Percentiles rank a stretch among this genome's conserved stretches.
Conservation (phyloP, 2,113 vertebrate species). For the Mastomys natalensis region DNA sequence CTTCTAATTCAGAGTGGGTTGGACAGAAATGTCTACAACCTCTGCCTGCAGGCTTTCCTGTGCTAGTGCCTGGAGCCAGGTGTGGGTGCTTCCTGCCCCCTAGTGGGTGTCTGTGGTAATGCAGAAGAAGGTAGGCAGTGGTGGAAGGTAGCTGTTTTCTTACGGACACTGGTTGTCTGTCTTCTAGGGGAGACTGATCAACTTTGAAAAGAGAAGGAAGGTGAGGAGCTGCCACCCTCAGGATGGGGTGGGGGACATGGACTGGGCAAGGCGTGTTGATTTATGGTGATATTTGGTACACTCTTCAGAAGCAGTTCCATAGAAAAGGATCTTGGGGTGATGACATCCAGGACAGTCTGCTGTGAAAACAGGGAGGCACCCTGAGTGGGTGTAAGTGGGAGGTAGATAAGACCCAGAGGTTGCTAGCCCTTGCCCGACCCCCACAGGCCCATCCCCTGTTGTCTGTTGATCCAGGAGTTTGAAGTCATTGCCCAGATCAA, state of each 20-base stretch:
- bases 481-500: slow-evolving; percentile 99
- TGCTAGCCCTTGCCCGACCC: background rate
- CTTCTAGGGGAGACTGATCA: slow-evolving; percentile 94
- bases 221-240: slow-evolving; percentile 80
- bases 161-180: background rate
- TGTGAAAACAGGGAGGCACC: background rate
- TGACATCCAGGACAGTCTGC: background rate
- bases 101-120: accelerated
- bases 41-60: accelerated
- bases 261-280: accelerated
- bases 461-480: slow-evolving; percentile 90
- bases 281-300: background rate
- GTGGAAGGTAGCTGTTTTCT: background rate
- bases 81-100: background rate
- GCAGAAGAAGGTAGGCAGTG: background rate
- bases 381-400: background rate
- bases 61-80: accelerated
- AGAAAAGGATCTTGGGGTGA: background rate
- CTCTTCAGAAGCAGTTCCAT: background rate
- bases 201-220: slow-evolving; percentile 99
- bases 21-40: background rate
- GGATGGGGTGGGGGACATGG: background rate
- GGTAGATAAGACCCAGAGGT: background rate
- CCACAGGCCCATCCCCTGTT: background rate
- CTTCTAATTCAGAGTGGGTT: background rate